Conservation (phyloP, 1,140 invertebrate genomes). For the Leucophenga varia region DNA sequence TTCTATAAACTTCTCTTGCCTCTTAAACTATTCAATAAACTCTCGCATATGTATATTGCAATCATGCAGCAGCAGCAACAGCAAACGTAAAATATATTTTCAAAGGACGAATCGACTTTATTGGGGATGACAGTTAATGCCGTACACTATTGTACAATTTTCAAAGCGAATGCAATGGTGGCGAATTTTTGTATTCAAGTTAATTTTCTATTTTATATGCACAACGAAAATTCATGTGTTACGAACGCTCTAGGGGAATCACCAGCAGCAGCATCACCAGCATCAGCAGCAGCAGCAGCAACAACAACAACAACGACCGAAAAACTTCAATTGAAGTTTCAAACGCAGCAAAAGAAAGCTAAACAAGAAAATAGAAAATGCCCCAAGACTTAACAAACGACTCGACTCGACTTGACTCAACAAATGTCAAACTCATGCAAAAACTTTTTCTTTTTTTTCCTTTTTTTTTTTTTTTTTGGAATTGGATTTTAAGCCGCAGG, state of each 20-base stretch:
- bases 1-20: too few species aligned
- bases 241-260: not conserved
- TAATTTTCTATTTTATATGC: conserved; percentile 16
- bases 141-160: too few species aligned
- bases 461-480: conserved; percentile 24
- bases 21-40: too few species aligned
- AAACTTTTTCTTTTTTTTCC: conserved; percentile 9
- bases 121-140: too few species aligned
- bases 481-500: conserved; percentile 38
- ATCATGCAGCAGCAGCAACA: too few species aligned
- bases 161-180: too few species aligned
- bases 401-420: conserved; percentile 4
- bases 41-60: too few species aligned
- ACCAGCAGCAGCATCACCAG: conserved; percentile 1
- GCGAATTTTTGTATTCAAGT: too few species aligned
- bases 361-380: not conserved
- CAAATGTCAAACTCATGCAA: conserved; percentile 38
- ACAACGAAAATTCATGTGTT: not conserved
- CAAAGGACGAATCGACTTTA: too few species aligned
- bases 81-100: too few species aligned
- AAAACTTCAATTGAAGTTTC: conserved; percentile 31
- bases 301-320: conserved; percentile 8
- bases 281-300: not conserved
- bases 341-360: conserved; percentile 20
- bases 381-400: conserved; percentile 25